Evolutionary conservation across 2,888 invertebrate genomes (phyloP).

Genomic region (Lomographa bimaculata): DNA sequence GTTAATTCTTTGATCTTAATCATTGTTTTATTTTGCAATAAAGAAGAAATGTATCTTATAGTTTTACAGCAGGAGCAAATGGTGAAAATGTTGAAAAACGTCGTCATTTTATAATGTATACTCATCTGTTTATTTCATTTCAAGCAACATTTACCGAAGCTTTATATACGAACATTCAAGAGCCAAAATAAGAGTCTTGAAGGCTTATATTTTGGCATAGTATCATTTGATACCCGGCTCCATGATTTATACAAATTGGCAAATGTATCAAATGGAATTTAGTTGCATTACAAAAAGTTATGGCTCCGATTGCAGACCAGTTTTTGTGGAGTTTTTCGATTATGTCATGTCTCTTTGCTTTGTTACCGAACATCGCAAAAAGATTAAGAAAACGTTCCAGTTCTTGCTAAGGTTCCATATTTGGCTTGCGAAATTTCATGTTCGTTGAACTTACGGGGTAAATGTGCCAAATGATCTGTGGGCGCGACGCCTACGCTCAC

Average conservation of each 20-base stretch:
- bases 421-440: conserved; percentile 44
- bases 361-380: conserved; percentile 24
- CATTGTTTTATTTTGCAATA: too few relatives aligned
- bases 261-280: conserved; percentile 32
- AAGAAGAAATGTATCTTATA: too few relatives aligned
- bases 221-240: too few relatives aligned
- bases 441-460: conserved; percentile 57
- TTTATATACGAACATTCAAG: too few relatives aligned
- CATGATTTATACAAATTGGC: conserved; percentile 20
- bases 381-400: conserved; percentile 30
- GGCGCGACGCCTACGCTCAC: conserved; percentile 49
- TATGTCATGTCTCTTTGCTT: conserved; percentile 29
- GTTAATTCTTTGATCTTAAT: too few relatives aligned
- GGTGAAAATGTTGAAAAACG: too few relatives aligned
- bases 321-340: conserved; percentile 33
- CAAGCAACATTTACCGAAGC: too few relatives aligned
- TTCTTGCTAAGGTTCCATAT: conserved; percentile 41
- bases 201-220: too few relatives aligned
- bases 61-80: too few relatives aligned
- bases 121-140: too few relatives aligned
- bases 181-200: too few relatives aligned
- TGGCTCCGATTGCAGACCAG: conserved; percentile 40
- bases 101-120: too few relatives aligned
- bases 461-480: conserved; percentile 50
- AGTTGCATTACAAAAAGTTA: conserved; percentile 34